Conservation (phyloP, 2,113 vertebrate genomes). For the Lampris megalopsis region DNA sequence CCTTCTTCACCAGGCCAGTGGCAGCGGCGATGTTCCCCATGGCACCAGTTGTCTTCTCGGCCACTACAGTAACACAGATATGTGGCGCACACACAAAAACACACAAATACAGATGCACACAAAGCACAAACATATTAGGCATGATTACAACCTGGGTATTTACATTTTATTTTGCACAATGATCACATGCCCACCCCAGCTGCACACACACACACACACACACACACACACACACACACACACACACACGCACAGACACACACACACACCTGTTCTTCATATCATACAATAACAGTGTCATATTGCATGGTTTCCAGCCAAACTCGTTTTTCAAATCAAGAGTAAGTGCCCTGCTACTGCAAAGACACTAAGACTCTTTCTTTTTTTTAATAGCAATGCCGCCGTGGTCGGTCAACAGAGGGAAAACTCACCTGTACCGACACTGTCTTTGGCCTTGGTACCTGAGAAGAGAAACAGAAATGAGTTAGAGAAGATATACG, state of each 20-base stretch:
- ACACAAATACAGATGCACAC: conserved; percentile 32
- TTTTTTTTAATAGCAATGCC: neutral
- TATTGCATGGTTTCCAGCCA: neutral
- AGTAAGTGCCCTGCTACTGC: neutral
- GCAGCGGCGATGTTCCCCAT: conserved; percentile 95
- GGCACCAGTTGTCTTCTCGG: conserved; percentile 95
- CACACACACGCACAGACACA: neutral
- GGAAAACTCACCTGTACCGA: conserved; percentile 89
- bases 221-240: neutral
- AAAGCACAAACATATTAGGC: conserved; percentile 17
- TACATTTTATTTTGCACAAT: conserved; percentile 6
- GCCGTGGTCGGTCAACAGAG: neutral
- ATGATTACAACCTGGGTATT: neutral
- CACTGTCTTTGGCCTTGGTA: conserved; percentile 95
- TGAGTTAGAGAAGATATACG: conserved; percentile 12
- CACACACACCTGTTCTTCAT: neutral
- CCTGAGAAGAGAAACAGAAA: conserved; percentile 78
- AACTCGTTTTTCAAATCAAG: neutral
- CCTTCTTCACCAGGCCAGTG: conserved; percentile 95
- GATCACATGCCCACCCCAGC: neutral
- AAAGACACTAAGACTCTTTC: conserved; percentile 1
- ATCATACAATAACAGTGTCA: neutral
- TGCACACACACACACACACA: neutral
- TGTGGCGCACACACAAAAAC: conserved; percentile 25
- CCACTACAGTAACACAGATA: conserved; percentile 82